A percentile compares a stretch with the other conserved stretches of the same genome.
Conservation (phyloP, 2,888 invertebrate genomes). For the Ophion ventricosus region DNA sequence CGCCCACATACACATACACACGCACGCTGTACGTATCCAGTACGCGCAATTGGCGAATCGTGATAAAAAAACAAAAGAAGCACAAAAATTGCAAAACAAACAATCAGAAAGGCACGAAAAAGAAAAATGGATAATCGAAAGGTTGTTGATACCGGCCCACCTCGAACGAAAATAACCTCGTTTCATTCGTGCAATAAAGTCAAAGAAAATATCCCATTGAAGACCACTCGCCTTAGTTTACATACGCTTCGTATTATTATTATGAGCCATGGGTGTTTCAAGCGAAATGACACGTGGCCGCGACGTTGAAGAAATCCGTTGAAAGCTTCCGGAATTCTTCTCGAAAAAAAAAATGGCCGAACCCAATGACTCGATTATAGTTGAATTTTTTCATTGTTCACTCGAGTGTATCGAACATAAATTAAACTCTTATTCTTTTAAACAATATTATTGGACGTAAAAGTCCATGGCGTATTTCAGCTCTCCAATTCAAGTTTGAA, state of each 20-base stretch:
- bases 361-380: not conserved
- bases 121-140: not conserved
- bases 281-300: not conserved
- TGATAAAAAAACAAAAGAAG: not conserved
- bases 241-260: slow-evolving; percentile 70
- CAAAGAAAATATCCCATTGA: slow-evolving; percentile 69
- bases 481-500: not conserved
- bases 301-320: not conserved
- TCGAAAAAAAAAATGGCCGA: not conserved
- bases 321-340: not conserved
- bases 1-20: not conserved
- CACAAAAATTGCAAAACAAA: slow-evolving; percentile 4
- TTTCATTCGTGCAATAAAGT: not conserved
- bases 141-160: not conserved
- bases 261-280: slow-evolving; percentile 13
- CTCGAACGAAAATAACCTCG: not conserved
- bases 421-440: not conserved
- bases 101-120: slow-evolving; percentile 27
- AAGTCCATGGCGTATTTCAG: not conserved
- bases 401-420: not conserved
- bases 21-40: not conserved
- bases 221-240: slow-evolving; percentile 76
- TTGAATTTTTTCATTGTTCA: not conserved
- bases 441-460: not conserved
- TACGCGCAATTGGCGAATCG: slow-evolving; percentile 10